Evolutionary conservation across 2,888 invertebrate genomes (phyloP), one percentile per base, ranked within the genome.

Genomic region (Andrena marginata): DNA sequence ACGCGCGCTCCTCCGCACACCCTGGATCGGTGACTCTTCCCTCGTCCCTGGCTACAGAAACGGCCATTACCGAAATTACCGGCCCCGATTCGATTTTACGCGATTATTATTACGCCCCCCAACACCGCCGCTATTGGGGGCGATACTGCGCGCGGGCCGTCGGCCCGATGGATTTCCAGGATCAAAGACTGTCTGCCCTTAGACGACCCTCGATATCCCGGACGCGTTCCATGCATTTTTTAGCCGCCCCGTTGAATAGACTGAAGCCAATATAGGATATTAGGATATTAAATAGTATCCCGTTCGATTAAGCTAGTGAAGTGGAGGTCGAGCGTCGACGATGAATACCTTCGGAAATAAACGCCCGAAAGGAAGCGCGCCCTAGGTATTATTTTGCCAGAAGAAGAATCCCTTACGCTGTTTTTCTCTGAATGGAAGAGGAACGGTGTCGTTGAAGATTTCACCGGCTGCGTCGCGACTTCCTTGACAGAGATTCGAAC

Each of bases 41-140:
- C n/a, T n/a, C 23, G 8, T 23, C 48, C 26, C 13, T 48, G 60
- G 56, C 62, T 69, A 51, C 60, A 82, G 84, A 83, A 89, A 85
- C 62, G 76, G 64, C 87, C 85, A 88, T 89, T 89, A 90, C 84
- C 87, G 88, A 90, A 91, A 91, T 91, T 90, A 91, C 87, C 85
- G 85, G 86, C 88, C 86, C 85, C 87, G 86, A 91, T 91, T 87
- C 81, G 85, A 89, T 88, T 90, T 86, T 82, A 80, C 77, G 80
- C 78, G 85, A 85, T 86, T 89, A 82, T 89, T 85, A 85, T 89
- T 86, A 80, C 80, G 69, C 83, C n/a, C 77, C 72, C 77, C 76
- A 23, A 31, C 31, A 68, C 42, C 54, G 76, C 49, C 51, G 51
- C n/a, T 20, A 51, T 56, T 56, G 20, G 26, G 23, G 23, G 20